Evolutionary conservation across 2,888 invertebrate genomes (phyloP).

Genomic region (Portevinia maculata): DNA sequence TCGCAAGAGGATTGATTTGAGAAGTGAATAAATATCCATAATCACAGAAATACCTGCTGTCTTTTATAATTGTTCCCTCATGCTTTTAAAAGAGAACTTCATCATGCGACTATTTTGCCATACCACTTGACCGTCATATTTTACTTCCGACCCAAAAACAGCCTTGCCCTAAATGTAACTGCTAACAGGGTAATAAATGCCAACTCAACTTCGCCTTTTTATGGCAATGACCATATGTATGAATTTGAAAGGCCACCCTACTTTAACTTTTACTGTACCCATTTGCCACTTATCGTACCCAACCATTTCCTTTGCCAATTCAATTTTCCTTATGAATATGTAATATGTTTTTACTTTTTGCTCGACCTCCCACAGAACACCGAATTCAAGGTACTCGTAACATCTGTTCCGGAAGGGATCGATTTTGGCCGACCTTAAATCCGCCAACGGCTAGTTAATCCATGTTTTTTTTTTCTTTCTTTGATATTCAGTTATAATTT

Average conservation of each 20-base stretch:
- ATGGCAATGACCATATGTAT: not conserved
- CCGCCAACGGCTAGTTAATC: slow-evolving; percentile 16
- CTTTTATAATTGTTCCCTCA: too few species aligned
- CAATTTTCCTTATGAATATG: slow-evolving; percentile 61
- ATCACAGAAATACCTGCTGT: too few species aligned
- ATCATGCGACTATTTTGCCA: not conserved
- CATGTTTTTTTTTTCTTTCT: slow-evolving; percentile 11
- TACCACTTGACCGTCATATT: not conserved
- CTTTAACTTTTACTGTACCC: slow-evolving; percentile 8
- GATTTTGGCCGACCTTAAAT: slow-evolving; percentile 43
- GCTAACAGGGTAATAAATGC: not conserved
- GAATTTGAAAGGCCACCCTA: not conserved
- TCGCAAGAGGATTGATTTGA: too few species aligned
- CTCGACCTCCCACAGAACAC: slow-evolving; percentile 3
- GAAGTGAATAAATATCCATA: too few species aligned
- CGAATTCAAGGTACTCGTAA: slow-evolving; percentile 49
- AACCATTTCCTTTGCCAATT: slow-evolving; percentile 7
- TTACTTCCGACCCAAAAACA: not conserved
- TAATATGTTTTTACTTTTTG: slow-evolving; percentile 56
- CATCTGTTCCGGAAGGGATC: slow-evolving; percentile 67
- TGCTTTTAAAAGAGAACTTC: too few species aligned
- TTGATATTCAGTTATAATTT: slow-evolving; percentile 53
- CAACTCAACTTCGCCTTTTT: not conserved
- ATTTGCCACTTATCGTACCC: slow-evolving; percentile 1
- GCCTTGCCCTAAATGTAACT: not conserved